These are phyloP conservation scores for Thera britannica DNA, from an alignment of 2,888 invertebrate species.

Conservation along the genomic window DNA sequence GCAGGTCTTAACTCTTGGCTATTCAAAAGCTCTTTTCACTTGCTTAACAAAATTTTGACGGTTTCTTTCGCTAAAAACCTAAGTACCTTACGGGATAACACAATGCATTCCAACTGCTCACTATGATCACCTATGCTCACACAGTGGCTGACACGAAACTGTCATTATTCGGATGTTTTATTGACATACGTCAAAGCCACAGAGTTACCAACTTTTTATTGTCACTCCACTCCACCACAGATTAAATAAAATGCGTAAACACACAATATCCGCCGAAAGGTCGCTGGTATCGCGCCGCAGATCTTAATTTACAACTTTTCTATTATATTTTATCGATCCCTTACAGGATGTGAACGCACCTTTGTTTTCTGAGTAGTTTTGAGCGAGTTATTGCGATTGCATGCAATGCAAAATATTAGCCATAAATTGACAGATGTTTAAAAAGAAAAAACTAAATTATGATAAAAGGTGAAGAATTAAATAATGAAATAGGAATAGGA, in stretches of 20 bases:
- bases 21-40: too few relatives aligned
- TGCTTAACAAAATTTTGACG: too few relatives aligned
- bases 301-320: conserved; percentile 44
- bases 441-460: background rate
- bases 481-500: too few relatives aligned
- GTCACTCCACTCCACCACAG: conserved; percentile 16
- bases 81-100: too few relatives aligned
- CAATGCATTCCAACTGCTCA: too few relatives aligned
- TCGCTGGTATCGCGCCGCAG: conserved; percentile 35
- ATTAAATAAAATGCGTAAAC: conserved; percentile 31
- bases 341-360: conserved; percentile 33
- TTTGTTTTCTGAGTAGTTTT: conserved; percentile 14
- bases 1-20: too few relatives aligned
- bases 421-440: background rate
- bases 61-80: too few relatives aligned
- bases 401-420: background rate
- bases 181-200: too few relatives aligned
- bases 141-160: too few relatives aligned
- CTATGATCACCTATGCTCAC: too few relatives aligned
- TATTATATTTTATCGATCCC: conserved; percentile 38
- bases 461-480: too few relatives aligned
- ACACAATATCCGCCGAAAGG: conserved; percentile 42
- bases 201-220: background rate
- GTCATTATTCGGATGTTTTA: too few relatives aligned
- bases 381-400: background rate